Evolutionary conservation across 2,113 vertebrate species (phyloP).

Genomic region (Equus quagga): DNA sequence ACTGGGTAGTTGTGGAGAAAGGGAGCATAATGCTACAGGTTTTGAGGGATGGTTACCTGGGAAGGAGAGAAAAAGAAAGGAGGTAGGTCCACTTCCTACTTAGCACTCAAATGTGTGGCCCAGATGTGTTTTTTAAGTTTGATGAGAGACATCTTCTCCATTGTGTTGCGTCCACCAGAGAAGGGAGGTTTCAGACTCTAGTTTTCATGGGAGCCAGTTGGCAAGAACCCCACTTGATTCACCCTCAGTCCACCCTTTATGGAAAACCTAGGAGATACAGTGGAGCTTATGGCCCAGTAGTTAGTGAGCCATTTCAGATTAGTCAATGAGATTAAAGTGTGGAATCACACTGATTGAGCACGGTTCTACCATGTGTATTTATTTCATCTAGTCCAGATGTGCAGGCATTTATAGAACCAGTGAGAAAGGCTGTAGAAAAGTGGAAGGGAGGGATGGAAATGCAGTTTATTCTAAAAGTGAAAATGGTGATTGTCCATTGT

Average conservation of each 20-base stretch:
- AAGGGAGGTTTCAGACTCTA: neutral
- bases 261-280: neutral
- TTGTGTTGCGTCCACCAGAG: neutral
- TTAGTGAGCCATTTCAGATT: neutral
- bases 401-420: neutral
- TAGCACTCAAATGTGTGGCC: neutral
- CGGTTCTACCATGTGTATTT: rapidly evolving
- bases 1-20: neutral
- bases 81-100: neutral
- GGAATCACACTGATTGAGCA: neutral
- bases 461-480: neutral
- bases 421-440: neutral
- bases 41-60: neutral
- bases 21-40: neutral
- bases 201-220: constrained; percentile 14
- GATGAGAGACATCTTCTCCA: constrained; percentile 39
- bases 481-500: neutral
- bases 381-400: neutral
- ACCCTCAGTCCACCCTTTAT: constrained; percentile 62
- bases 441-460: neutral
- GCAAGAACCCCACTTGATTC: constrained; percentile 40
- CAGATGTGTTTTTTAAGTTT: neutral
- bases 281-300: rapidly evolving
- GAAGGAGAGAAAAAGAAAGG: neutral
- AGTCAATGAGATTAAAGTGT: neutral